Conservation (phyloP, 2,797 vertebrate species). For the Jordanella pulchra region DNA sequence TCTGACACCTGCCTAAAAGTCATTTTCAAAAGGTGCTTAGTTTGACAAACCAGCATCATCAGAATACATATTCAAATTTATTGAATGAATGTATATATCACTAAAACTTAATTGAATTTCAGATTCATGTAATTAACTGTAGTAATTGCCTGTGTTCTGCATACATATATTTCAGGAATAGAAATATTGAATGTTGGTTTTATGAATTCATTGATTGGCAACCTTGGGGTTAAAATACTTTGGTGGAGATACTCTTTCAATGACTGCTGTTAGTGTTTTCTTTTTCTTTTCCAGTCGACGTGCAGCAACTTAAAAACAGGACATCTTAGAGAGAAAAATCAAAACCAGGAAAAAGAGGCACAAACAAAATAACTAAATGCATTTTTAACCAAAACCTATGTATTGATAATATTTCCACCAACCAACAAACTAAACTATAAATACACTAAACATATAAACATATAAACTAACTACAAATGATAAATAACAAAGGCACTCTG, state of each 20-base stretch:
- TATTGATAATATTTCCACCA: neutral
- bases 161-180: neutral
- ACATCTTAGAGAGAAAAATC: conserved; percentile 17
- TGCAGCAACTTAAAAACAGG: conserved; percentile 40
- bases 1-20: neutral
- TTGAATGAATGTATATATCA: neutral
- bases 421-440: neutral
- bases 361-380: conserved; percentile 1
- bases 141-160: neutral
- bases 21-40: neutral
- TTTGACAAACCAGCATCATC: neutral
- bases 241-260: conserved; percentile 35
- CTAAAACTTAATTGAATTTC: neutral
- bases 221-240: conserved; percentile 31
- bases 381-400: conserved; percentile 17
- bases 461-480: conserved; percentile 10
- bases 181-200: conserved; percentile 15
- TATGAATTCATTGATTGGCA: conserved; percentile 33
- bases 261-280: conserved; percentile 25
- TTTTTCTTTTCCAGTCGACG: conserved; percentile 22
- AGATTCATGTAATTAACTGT: neutral
- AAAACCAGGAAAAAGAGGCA: conserved; percentile 34
- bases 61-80: neutral
- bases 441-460: conserved; percentile 6
- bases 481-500: neutral